Conservation (phyloP, 2,797 vertebrate species). For the Muscicapa striata region DNA sequence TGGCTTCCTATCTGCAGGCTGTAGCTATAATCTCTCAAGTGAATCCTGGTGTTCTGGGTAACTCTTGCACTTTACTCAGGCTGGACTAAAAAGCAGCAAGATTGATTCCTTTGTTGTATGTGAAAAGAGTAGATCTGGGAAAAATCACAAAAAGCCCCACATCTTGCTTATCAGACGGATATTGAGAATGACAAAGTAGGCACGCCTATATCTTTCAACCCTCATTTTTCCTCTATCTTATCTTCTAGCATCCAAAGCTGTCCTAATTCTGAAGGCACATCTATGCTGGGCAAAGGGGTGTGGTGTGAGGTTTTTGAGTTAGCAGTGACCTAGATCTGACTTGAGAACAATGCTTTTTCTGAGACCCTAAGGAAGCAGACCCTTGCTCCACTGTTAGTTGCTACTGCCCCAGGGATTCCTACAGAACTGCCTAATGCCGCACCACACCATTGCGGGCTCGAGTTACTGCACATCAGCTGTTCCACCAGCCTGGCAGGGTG, state of each 20-base stretch:
- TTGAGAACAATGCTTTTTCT: not conserved
- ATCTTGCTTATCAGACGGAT: not conserved
- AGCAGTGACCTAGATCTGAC: slow-evolving; percentile 29
- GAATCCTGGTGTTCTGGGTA: not conserved
- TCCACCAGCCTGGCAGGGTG: not conserved
- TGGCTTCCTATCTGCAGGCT: not conserved
- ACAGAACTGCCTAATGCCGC: not conserved
- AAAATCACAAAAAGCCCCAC: not conserved
- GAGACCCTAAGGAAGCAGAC: slow-evolving; percentile 17
- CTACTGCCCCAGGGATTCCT: not conserved
- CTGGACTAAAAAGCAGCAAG: not conserved
- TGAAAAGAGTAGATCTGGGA: not conserved
- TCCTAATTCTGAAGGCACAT: slow-evolving; percentile 19
- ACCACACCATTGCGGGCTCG: not conserved
- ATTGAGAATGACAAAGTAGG: not conserved
- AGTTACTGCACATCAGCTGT: not conserved
- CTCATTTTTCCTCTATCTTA: not conserved
- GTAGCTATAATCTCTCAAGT: not conserved
- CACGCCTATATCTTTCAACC: not conserved
- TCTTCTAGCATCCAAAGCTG: not conserved
- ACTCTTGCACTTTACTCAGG: not conserved
- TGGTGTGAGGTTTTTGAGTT: slow-evolving; percentile 11
- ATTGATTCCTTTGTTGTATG: not conserved
- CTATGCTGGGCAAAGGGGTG: not conserved
- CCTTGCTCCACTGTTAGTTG: not conserved